Evolutionary conservation across 2,888 invertebrate genomes (phyloP).

Genomic region (Erebia palarica): DNA sequence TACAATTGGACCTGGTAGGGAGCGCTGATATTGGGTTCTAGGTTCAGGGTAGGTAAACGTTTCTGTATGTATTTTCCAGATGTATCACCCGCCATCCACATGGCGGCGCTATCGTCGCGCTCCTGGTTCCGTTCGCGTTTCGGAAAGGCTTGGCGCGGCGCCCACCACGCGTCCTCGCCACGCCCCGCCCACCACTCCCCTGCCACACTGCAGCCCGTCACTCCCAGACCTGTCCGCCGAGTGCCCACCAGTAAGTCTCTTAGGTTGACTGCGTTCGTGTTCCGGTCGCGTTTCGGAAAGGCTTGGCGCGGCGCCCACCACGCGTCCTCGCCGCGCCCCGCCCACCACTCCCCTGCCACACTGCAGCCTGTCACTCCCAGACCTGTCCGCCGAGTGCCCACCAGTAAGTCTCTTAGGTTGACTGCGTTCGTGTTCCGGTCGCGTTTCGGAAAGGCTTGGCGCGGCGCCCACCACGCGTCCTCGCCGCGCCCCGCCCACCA

Average conservation of each 20-base stretch:
- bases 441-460: too few species aligned
- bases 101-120: conserved; percentile 88
- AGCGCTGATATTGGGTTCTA: too few species aligned
- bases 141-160: conserved; percentile 50
- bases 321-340: conserved; percentile 30
- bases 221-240: conserved; percentile 33
- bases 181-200: conserved; percentile 42
- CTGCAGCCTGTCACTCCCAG: conserved; percentile 7
- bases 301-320: too few species aligned
- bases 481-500: conserved; percentile 29
- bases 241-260: conserved; percentile 51
- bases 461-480: too few species aligned
- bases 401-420: conserved; percentile 45
- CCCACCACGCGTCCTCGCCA: conserved; percentile 42
- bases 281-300: conserved; percentile 85
- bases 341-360: conserved; percentile 40
- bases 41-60: too few species aligned
- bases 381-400: conserved; percentile 40
- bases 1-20: too few species aligned
- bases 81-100: conserved; percentile 85
- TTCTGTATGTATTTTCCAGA: conserved; percentile 73
- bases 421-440: too few species aligned
- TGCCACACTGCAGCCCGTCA: conserved; percentile 35
- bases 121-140: conserved; percentile 91
- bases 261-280: conserved; percentile 76